Evolutionary conservation across 2,888 invertebrate species (phyloP).

Genomic region (Disparrhopalites patrizii): DNA sequence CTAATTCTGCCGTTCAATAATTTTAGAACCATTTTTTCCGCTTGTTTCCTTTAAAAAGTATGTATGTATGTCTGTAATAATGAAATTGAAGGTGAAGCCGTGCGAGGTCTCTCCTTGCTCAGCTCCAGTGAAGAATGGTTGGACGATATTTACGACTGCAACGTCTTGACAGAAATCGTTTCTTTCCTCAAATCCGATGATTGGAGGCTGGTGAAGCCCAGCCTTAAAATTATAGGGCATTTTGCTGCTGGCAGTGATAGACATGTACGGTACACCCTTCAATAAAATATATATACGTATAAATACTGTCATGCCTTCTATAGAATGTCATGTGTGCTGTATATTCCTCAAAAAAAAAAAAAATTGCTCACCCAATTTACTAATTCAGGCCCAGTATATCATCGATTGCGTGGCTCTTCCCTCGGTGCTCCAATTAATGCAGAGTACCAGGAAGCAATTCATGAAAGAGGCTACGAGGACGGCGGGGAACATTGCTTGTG

Average conservation of each 20-base stretch:
- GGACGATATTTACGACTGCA: constrained; percentile 14
- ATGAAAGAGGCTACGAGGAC: constrained; percentile 20
- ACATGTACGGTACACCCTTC: constrained; percentile 9
- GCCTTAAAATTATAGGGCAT: constrained; percentile 12
- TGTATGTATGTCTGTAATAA: no score
- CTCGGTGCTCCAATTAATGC: constrained; percentile 1
- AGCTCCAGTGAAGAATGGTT: constrained; percentile 18
- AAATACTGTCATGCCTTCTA: neutral
- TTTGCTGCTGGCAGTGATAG: constrained; percentile 20
- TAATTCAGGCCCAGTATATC: constrained; percentile 14
- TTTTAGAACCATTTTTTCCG: no score
- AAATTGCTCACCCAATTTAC: neutral
- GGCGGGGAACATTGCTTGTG: constrained; percentile 22
- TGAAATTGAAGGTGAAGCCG: constrained; percentile 1
- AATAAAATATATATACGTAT: neutral
- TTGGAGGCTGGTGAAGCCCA: constrained; percentile 4
- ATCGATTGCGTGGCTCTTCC: constrained; percentile 14
- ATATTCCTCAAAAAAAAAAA: neutral
- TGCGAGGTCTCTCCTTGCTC: constrained; percentile 9
- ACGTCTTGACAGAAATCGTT: constrained; percentile 3
- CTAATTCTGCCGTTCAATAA: neutral
- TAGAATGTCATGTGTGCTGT: neutral
- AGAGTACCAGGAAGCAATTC: constrained; percentile 10
- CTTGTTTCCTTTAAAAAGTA: no score
- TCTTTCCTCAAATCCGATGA: constrained; percentile 11